Percentiles rank a stretch among this genome's conserved stretches.
phyloP scores from a whole-genome alignment of 1,140 invertebrate species.

The Scylla paramamosain region DNA sequence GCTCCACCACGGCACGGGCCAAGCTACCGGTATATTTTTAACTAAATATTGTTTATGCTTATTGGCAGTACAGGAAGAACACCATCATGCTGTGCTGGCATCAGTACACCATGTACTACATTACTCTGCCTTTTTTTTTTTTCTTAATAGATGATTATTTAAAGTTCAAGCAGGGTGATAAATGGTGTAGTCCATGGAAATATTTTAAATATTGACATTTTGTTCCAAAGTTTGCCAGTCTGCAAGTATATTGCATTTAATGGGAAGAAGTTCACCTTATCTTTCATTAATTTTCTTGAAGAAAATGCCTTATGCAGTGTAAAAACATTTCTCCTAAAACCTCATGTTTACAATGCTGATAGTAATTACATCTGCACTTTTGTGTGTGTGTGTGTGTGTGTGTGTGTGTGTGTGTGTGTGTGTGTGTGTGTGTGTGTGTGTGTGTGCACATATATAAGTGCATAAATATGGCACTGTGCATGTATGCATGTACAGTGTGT shows the following conservation, averaged over 20 bases:
- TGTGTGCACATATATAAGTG: not conserved
- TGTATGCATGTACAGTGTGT: not conserved
- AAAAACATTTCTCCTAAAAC: not conserved
- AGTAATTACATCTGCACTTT: not conserved
- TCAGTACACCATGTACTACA: not conserved
- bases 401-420: not conserved
- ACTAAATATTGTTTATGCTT: constrained; percentile 8
- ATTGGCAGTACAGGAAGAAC: not conserved
- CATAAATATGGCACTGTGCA: too few relatives aligned
- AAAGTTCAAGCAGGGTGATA: not conserved
- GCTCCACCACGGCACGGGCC: not conserved
- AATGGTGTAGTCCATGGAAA: not conserved
- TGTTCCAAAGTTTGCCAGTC: too few relatives aligned
- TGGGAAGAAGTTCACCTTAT: not conserved
- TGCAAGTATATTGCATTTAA: not conserved
- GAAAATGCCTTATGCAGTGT: constrained; percentile 1
- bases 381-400: not conserved
- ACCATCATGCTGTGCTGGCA: not conserved
- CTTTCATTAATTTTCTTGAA: not conserved
- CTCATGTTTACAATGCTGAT: not conserved
- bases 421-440: not conserved
- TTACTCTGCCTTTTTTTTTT: not conserved
- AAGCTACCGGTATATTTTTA: not conserved
- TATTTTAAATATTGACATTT: too few relatives aligned
- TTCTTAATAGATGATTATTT: not conserved